Evolutionary conservation across 1,140 invertebrate genomes (phyloP), one percentile per base, ranked within the genome.

Genomic region (Microplitis mediator): DNA sequence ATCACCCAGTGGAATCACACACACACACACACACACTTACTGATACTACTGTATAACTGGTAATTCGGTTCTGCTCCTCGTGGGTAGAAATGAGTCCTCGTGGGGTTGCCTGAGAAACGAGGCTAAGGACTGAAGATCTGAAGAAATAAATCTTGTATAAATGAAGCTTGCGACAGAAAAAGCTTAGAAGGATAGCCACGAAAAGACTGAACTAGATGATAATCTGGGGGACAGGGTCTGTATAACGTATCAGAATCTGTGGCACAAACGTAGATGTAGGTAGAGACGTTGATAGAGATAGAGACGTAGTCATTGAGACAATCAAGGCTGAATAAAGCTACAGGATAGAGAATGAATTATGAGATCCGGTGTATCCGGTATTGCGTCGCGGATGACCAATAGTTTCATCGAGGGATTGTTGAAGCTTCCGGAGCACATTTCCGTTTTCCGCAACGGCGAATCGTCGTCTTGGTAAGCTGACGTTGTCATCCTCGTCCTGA

Each of bases 371-470:
- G 80, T 81, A 83, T 87, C 86, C 85, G 83, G 81, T 84, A 85
- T 82, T 84, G 82, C 85, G 83, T 86, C 84, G 84, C 79, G 84
- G 84, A 87, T 87, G 85, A 86, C 85, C 85, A 86, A 87, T 86
- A 86, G 85, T 86, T 87, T 87, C 85, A 87, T 86, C 86, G 85
- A 87, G 85, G 85, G 84, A 87, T 87, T 86, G 86, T 87, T 86
- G 85, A 87, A 87, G 84, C 78, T 86, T 87, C 86, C 86, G 86
- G 82, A 83, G 79, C 86, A 87, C 86, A 86, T 87, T 87, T 87
- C 86, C 86, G 82, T 80, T 82, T 87, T 87, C 86, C 85, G 86
- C 74, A 79, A 45, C 66, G 58, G 64, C 76, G 80, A 76, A 78
- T 80, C 79, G 73, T 79, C 79, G 39, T 45, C 39, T 45, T 45